phyloP scores from a whole-genome alignment of 35 echinoderm and acorn worm species.

The Anneissia japonica region DNA sequence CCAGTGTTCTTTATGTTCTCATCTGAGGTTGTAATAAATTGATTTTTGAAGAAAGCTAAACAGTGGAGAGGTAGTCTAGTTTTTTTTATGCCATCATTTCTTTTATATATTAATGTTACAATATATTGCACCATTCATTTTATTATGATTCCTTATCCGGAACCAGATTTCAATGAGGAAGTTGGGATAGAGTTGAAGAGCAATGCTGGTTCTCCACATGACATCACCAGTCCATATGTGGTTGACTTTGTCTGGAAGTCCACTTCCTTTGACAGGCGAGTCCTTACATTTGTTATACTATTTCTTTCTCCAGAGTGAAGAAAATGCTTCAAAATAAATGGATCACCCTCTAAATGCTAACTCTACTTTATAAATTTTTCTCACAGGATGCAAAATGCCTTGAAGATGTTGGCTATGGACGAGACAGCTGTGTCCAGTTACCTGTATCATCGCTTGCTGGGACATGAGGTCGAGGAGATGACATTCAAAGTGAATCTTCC shows the following conservation, averaged over 20 bases:
- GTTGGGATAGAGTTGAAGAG: constrained; percentile 88
- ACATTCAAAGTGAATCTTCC: constrained; percentile 84
- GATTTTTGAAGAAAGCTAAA: no score
- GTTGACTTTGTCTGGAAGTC: constrained; percentile 99
- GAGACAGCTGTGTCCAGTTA: constrained; percentile 92
- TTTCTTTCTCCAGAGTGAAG: no score
- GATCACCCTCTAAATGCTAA: no score
- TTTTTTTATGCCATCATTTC: no score
- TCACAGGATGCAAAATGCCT: constrained; percentile 87
- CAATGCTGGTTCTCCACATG: constrained; percentile 60
- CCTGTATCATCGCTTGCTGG: constrained; percentile 82
- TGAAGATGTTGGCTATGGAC: constrained; percentile 93
- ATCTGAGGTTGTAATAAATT: no score
- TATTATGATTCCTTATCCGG: neutral
- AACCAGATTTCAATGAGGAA: constrained; percentile 88
- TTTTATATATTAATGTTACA: no score
- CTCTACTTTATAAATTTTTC: neutral
- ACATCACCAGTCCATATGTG: constrained; percentile 78
- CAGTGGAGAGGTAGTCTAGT: no score
- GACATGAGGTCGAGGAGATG: constrained; percentile 92
- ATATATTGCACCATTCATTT: no score
- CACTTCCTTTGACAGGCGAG: constrained; percentile 91
- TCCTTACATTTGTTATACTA: no score
- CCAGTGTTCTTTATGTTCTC: no score
- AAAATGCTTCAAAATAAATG: no score